phyloP scores from a whole-genome alignment of 2,888 invertebrate genomes.

The Coecobrya sp. region DNA sequence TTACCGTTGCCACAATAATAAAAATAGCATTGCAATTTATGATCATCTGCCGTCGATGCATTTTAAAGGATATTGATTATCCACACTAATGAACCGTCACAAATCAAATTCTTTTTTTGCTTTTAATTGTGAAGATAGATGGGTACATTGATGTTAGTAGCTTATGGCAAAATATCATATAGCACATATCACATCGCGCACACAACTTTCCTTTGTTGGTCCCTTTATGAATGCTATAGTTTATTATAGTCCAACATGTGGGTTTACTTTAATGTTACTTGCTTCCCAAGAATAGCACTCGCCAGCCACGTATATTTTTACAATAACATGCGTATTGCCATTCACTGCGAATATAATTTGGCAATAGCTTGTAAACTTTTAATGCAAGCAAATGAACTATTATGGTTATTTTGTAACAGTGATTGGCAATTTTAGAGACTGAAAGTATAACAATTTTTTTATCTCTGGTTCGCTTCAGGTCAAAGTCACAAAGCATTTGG shows the following conservation, averaged over 20 bases:
- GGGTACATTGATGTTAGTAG: constrained; percentile 10
- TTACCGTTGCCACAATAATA: background rate
- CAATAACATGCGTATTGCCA: background rate
- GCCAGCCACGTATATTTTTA: background rate
- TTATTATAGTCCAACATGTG: background rate
- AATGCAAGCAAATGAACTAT: background rate
- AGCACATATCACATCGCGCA: constrained; percentile 14
- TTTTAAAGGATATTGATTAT: constrained; percentile 56
- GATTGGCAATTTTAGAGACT: constrained; percentile 33
- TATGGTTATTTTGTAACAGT: background rate
- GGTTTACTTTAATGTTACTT: background rate
- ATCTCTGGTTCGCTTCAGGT: constrained; percentile 43
- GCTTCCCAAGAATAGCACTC: background rate
- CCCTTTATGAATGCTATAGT: background rate
- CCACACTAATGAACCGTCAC: constrained; percentile 76
- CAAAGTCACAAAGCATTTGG: constrained; percentile 19
- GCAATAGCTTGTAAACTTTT: constrained; percentile 22
- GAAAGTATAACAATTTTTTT: constrained; percentile 6
- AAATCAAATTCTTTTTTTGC: constrained; percentile 67
- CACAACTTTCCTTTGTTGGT: constrained; percentile 62
- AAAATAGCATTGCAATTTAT: constrained; percentile 26
- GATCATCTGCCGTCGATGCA: constrained; percentile 62
- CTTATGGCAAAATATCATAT: constrained; percentile 56
- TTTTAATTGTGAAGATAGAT: constrained; percentile 63
- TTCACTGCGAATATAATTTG: constrained; percentile 29